These are phyloP conservation scores for Pecten maximus DNA, from an alignment of 2,888 invertebrate genomes.

Conservation along the genomic window DNA sequence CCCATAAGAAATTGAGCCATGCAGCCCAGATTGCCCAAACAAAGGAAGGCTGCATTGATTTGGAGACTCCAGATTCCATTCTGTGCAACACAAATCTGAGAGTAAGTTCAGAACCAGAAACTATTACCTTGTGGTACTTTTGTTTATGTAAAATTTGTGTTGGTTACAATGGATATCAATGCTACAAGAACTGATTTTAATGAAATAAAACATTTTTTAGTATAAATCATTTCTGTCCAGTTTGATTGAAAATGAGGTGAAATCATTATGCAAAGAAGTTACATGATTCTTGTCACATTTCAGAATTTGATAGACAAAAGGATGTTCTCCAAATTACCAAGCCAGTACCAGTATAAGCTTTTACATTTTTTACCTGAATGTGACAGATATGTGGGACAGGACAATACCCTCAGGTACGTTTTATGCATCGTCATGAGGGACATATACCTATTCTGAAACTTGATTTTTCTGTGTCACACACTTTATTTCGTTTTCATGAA, in stretches of 20 bases:
- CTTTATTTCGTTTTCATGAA: too few relatives aligned
- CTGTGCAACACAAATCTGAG: constrained; percentile 94
- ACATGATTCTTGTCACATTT: too few relatives aligned
- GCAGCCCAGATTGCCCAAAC: constrained; percentile 96
- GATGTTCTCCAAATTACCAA: constrained; percentile 93
- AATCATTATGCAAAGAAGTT: too few relatives aligned
- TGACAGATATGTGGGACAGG: constrained; percentile 86
- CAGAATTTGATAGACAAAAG: constrained; percentile 93
- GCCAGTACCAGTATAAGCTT: constrained; percentile 95
- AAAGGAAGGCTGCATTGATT: constrained; percentile 95
- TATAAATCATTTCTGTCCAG: too few relatives aligned
- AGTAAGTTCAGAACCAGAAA: constrained; percentile 66
- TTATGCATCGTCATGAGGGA: too few relatives aligned
- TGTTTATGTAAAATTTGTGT: not conserved
- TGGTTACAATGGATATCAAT: not conserved
- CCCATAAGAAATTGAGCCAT: constrained; percentile 81
- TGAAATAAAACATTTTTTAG: too few relatives aligned
- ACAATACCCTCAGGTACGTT: constrained; percentile 81
- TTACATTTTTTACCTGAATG: constrained; percentile 95
- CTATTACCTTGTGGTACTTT: not conserved
- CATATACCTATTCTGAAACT: too few relatives aligned
- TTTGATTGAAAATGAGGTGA: too few relatives aligned
- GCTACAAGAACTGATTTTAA: not conserved
- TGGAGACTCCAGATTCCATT: constrained; percentile 97
- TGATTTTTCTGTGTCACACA: too few relatives aligned